These are phyloP conservation scores for Oithona nana DNA, from an alignment of 2,888 invertebrate species.

Conservation along the genomic window DNA sequence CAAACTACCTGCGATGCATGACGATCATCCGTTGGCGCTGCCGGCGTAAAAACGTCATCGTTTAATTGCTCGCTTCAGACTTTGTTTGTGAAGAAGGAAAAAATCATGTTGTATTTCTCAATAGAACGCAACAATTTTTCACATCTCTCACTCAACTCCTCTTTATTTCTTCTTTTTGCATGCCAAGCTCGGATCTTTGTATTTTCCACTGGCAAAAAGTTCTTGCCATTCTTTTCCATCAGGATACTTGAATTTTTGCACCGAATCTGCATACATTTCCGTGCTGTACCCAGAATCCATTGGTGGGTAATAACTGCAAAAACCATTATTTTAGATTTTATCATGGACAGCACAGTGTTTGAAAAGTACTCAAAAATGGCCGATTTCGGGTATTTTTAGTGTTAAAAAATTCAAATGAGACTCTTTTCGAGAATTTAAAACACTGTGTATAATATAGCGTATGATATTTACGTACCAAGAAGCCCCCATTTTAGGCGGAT, in stretches of 20 bases:
- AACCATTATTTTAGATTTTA: not conserved
- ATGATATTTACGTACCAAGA: constrained; percentile 28
- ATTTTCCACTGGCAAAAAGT: constrained; percentile 35
- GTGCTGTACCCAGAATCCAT: constrained; percentile 56
- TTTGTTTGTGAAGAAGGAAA: no score
- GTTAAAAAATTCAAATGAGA: no score
- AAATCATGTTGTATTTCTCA: no score
- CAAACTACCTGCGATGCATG: no score
- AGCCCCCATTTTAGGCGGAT: constrained; percentile 46
- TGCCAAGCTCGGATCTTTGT: constrained; percentile 16
- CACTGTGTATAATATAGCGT: not conserved
- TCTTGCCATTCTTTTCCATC: constrained; percentile 54
- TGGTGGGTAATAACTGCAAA: constrained; percentile 3
- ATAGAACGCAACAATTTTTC: no score
- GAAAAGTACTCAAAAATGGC: not conserved
- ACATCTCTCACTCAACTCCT: no score
- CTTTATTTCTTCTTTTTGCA: no score
- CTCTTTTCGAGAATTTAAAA: no score
- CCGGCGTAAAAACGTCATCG: no score
- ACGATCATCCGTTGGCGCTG: no score
- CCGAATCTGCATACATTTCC: constrained; percentile 46
- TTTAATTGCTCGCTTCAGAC: no score
- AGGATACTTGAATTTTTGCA: constrained; percentile 53
- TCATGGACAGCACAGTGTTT: not conserved
- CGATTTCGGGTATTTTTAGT: no score